Percentiles rank a stretch among this genome's conserved stretches.
Evolutionary conservation across 2,113 vertebrate genomes (phyloP).

Genomic region (Odontophorus gujanensis): DNA sequence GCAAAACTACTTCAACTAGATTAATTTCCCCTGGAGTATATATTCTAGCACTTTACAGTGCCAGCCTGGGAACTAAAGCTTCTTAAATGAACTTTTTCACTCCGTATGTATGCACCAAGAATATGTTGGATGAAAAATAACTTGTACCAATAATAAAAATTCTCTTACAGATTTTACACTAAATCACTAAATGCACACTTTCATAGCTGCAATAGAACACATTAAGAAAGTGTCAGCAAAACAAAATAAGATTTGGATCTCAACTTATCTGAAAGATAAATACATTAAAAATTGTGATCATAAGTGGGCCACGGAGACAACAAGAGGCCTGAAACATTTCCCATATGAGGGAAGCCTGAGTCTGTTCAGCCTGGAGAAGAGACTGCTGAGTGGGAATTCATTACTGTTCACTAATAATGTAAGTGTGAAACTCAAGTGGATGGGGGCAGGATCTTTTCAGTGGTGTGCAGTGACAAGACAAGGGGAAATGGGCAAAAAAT

Average conservation of each 20-base stretch:
- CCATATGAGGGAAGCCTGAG: too few species aligned
- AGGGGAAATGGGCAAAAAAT: too few species aligned
- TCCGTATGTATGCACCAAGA: not conserved
- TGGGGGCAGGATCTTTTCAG: too few species aligned
- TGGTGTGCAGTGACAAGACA: too few species aligned
- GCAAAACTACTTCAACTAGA: slow-evolving; percentile 40
- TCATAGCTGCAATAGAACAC: not conserved
- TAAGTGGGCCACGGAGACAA: not conserved
- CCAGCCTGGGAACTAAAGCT: not conserved
- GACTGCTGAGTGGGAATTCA: too few species aligned
- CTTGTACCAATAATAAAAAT: not conserved
- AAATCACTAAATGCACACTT: slow-evolving; percentile 40
- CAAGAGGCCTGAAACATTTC: too few species aligned
- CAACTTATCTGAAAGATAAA: not conserved
- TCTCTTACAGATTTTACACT: not conserved
- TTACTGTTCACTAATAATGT: too few species aligned
- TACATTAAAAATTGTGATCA: not conserved
- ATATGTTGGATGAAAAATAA: not conserved
- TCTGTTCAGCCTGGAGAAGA: too few species aligned
- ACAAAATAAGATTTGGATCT: not conserved
- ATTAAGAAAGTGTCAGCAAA: slow-evolving; percentile 15
- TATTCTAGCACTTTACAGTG: not conserved
- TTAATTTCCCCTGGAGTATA: slow-evolving; percentile 10
- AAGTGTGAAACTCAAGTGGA: too few species aligned
- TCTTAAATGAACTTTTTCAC: slow-evolving; percentile 15